Base-by-base conservation (phyloP, 2,797 vertebrate genomes). In the Leuciscus waleckii region DNA sequence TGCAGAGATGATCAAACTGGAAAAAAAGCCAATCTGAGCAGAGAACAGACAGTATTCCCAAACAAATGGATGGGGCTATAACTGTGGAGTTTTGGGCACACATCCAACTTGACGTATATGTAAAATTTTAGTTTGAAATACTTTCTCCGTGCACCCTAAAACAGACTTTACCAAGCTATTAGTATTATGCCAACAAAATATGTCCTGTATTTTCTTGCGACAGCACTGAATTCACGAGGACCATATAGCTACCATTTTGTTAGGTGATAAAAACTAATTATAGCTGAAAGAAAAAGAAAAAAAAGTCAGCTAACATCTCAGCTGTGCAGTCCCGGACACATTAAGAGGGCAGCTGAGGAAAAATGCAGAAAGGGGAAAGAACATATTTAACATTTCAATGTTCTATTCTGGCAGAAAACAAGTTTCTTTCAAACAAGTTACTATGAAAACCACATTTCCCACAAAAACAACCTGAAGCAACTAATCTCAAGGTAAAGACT, bases 401-500 rank as follows among this genome's bases (percentile, higher is more conserved):
- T n/a, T 46, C 41, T 63, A n/a, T 63, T 9, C 58, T 75, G 21
- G 29, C 23, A 75, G 32, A 13, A 13, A 37, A 63, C 65, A 51
- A 37, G 35, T 35, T 35, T 35, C 35, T 35, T 83, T 68, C n/a
- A 32, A 77, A 83, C 17, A 56, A 21, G 61, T 54, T 67, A 21
- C 9, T 13, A 43, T 76, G 43, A 83, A 54, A 76, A 78, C 23
- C 71, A 7, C 32, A 83, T 19, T 76, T 67, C 43, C 61, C 35
- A 77, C 73, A 78, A 68, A 84, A 68, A 84, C 49, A 68, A 84
- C 65, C 74, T 58, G 26, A 70, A 70, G 49, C 49, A 70, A 70
- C 19, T 78, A 35, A 43, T 84, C 19, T 77, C 49, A 78, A 84
- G 58, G 83, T 37, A 70, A 61, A 46, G 49, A 70, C 82, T 41